Base-by-base conservation (phyloP, 2,888 invertebrate species). In the Drosophila suboccidentalis region DNA sequence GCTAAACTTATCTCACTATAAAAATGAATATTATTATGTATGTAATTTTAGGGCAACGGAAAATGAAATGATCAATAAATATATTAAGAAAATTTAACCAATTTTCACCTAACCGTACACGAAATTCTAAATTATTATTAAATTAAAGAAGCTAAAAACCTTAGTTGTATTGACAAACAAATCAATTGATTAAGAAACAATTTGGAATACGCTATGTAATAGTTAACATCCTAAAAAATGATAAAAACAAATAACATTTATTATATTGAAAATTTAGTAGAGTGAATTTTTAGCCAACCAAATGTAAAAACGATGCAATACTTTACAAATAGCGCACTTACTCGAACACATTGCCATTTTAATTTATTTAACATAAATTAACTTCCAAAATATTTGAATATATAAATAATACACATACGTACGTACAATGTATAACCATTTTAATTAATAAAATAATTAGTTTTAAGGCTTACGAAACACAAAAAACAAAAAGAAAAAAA, bases 41-140 rank as follows among this genome's bases (percentile, higher is more conserved):
- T 60, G 63, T 82, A 66, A 74, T 55, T 50, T 68, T 72, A 82
- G 71, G 63, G 36, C 65, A 63, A 49, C 46, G 59, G 22, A 57
- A 67, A 62, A 65, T 62, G 39, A 51, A 47, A 65, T 57, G 59
- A 57, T 51, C 61, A 53, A 55, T 38, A 67, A 69, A 59, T 63
- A 80, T 49, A 49, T 26, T 26, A 62, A 80, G 43, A 32, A 59
- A 73, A 53, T 63, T 38, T 51, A 46, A 36, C 26, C 65, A 65
- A 38, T 70, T 67, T 68, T 79, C 61, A 75, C 61, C 63, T 47
- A 68, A 80, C 69, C 80, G 83, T 75, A 78, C 71, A 83, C 72
- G 65, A 79, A 75, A 87, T 81, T 87, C 79, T 89, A 88, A 88
- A 89, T 80, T 88, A 79, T 73, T 69, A 54, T 74, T 74, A 81